These are phyloP conservation scores for Lamellibrachia satsuma DNA, from an alignment of 2,888 invertebrate genomes.

Conservation along the genomic window DNA sequence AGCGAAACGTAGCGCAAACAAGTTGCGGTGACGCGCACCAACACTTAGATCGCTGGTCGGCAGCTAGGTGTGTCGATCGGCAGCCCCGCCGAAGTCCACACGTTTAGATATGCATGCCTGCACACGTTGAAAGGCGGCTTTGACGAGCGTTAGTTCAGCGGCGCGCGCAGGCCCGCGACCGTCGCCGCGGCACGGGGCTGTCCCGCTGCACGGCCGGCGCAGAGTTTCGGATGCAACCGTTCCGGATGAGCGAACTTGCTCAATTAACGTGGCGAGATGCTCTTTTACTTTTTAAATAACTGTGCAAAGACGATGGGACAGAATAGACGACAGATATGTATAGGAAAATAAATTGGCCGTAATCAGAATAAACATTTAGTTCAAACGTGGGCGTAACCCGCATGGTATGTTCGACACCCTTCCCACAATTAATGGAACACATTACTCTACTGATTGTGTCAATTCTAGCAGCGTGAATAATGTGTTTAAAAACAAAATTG, in stretches of 20 bases:
- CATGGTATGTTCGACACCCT: not conserved
- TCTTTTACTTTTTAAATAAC: not conserved
- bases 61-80: constrained; percentile 10
- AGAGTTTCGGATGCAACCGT: not conserved
- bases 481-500: no score
- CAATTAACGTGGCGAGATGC: not conserved
- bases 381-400: not conserved
- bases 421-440: not conserved
- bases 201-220: not conserved
- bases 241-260: not conserved
- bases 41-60: constrained; percentile 4
- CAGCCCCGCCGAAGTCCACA: not conserved
- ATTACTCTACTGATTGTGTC: not conserved
- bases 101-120: constrained; percentile 17
- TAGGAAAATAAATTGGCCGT: not conserved
- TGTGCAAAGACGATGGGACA: constrained; percentile 10
- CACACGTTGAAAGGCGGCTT: not conserved
- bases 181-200: not conserved
- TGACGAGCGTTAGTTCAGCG: not conserved
- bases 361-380: not conserved
- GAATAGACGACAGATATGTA: not conserved
- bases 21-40: not conserved
- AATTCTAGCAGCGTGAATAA: not conserved
- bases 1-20: not conserved
- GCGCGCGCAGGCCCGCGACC: not conserved